Conservation (phyloP, 2,113 vertebrate species). For the Pampusana beccarii region DNA sequence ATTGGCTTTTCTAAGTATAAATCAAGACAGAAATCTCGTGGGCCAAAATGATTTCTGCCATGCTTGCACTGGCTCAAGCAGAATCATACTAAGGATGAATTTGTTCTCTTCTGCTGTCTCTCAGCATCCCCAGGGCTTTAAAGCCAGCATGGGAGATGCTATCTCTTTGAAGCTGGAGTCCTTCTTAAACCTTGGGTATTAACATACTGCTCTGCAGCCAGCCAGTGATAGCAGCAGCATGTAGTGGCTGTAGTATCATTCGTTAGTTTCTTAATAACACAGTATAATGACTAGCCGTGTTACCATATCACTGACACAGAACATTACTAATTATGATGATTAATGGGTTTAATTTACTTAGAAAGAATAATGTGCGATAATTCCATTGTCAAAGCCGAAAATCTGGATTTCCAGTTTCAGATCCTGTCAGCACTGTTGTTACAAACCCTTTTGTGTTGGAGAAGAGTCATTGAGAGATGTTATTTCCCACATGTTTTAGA, state of each 20-base stretch:
- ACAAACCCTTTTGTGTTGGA: background rate
- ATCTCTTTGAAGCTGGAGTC: background rate
- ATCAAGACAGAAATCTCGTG: background rate
- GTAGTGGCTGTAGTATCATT: background rate
- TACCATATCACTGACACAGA: slow-evolving; percentile 41
- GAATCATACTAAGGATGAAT: background rate
- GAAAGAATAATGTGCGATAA: slow-evolving; percentile 49
- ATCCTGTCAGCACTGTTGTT: slow-evolving; percentile 1
- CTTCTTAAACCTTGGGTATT: background rate
- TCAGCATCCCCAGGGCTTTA: background rate
- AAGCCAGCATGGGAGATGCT: background rate
- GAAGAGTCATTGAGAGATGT: slow-evolving; percentile 2
- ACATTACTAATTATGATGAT: slow-evolving; percentile 70
- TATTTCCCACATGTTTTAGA: slow-evolving; percentile 24
- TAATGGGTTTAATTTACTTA: slow-evolving; percentile 73
- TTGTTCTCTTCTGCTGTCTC: background rate
- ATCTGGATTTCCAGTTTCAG: slow-evolving; percentile 28
- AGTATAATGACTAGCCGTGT: slow-evolving; percentile 42
- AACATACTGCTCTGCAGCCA: background rate
- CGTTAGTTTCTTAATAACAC: slow-evolving; percentile 8
- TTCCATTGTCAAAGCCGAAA: slow-evolving; percentile 51
- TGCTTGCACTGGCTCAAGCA: background rate
- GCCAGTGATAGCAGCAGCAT: background rate
- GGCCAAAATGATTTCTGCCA: background rate
- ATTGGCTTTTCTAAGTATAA: background rate